These are phyloP conservation scores for Hydrolagus colliei DNA, from an alignment of 2,797 vertebrate genomes.

Conservation along the genomic window DNA sequence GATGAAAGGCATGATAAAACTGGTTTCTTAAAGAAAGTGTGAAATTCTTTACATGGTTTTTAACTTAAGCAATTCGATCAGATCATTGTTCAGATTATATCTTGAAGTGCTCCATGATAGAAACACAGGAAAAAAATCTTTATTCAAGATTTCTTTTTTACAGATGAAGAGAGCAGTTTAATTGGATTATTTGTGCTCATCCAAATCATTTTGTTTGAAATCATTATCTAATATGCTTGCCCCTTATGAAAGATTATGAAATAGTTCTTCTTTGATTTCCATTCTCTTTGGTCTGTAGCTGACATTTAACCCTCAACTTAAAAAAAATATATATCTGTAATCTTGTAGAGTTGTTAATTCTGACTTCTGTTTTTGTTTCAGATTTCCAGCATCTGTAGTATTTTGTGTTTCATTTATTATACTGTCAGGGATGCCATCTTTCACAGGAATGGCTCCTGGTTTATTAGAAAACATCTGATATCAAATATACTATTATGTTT, in stretches of 20 bases:
- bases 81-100: conserved; percentile 38
- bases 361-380: background rate
- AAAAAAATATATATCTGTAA: conserved; percentile 17
- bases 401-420: no score
- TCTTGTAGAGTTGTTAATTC: conserved; percentile 33
- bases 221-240: conserved; percentile 32
- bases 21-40: conserved; percentile 47
- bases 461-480: no score
- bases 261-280: conserved; percentile 37
- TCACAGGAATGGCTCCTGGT: no score
- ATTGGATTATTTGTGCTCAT: conserved; percentile 40
- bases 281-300: background rate
- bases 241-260: conserved; percentile 35
- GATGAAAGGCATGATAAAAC: conserved; percentile 44
- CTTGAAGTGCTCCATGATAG: conserved; percentile 35
- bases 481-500: no score
- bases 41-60: conserved; percentile 51
- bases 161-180: conserved; percentile 42
- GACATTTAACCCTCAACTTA: conserved; percentile 30
- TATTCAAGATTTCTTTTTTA: conserved; percentile 36
- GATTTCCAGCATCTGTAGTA: no score
- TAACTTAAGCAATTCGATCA: conserved; percentile 47
- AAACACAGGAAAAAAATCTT: conserved; percentile 34
- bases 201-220: conserved; percentile 35
- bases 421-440: no score